phyloP scores from a whole-genome alignment of 2,797 vertebrate species.

The Anniella stebbinsi region DNA sequence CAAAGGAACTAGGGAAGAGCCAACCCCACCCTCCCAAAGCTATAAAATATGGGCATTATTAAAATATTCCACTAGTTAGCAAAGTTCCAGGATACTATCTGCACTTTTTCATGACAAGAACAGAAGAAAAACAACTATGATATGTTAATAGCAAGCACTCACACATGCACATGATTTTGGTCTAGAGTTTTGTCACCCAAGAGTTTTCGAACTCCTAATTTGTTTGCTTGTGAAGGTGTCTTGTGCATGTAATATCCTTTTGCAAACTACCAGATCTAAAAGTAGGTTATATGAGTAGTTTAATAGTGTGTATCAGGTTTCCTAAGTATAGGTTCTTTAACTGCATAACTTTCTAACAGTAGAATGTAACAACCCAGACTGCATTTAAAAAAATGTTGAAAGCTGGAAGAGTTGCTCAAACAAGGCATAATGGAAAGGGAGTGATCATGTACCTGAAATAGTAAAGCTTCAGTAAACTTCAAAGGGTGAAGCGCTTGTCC shows the following conservation, averaged over 20 bases:
- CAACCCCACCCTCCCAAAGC: background rate
- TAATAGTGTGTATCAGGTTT: background rate
- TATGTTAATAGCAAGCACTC: background rate
- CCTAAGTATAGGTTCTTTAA: background rate
- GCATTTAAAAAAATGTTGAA: constrained; percentile 10
- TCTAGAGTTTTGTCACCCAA: background rate
- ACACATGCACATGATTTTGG: no score
- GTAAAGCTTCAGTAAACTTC: background rate
- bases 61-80: background rate
- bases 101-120: background rate
- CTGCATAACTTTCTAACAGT: background rate
- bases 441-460: background rate
- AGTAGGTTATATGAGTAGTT: background rate
- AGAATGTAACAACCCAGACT: background rate
- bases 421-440: background rate
- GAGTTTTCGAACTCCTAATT: background rate
- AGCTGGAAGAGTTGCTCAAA: background rate
- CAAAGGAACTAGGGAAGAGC: background rate
- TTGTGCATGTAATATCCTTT: background rate
- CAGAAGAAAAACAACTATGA: background rate
- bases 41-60: background rate
- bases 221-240: background rate
- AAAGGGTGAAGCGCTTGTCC: background rate
- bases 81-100: background rate
- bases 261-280: constrained; percentile 1